Evolutionary conservation across 2,888 invertebrate genomes (phyloP), one percentile per base, ranked within the genome.

Genomic region (Morinoia aosen): DNA sequence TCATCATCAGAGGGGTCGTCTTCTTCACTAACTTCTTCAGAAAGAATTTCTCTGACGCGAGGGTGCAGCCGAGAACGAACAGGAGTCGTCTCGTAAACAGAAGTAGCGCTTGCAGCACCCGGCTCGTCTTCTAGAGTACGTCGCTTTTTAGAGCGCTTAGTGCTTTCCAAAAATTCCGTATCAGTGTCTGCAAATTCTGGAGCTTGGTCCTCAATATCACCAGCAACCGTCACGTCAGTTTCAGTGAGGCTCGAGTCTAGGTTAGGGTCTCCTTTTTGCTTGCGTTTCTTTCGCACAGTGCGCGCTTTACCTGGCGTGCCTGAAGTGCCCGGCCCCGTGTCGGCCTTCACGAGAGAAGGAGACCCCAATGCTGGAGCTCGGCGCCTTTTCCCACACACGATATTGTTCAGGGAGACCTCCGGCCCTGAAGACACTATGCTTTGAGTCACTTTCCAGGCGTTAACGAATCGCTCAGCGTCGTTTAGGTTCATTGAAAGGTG

Each of bases 391-490:
- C 96, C 96, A 88, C 95, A 95, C 25, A 96, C 96, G 16, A 96
- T 96, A 76, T 96, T 96, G 94, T 96, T 96, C 56, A 96, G 94
- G 48, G 96, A 96, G 25, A 96, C 95, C 7, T 96, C 96, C 48
- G 96, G 91, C n/a, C 96, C 96, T 12, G 96, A 95, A 7, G 96
- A 96, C 48, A 96, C 96, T 8, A 96, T 96, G 88, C 88, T 95
- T 11, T 96, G 94, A 25, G 96, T 96, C 64, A 96, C 96, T 16
- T 95, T 57, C 57, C 94, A 90, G 16, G 95, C 96, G 39, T 96
- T 91, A 56, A 96, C 76, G 58, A 94, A 94, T 10, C 95, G 58
- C 58, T 95, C 61, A n/a, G 95, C 95, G n/a, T 95, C 95, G 19
- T 19, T 64, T 12, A 95, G 11, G 40, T 95, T 61, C 58, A 95